Conservation (phyloP, 2,888 invertebrate genomes). For the Vandiemenella viatica region DNA sequence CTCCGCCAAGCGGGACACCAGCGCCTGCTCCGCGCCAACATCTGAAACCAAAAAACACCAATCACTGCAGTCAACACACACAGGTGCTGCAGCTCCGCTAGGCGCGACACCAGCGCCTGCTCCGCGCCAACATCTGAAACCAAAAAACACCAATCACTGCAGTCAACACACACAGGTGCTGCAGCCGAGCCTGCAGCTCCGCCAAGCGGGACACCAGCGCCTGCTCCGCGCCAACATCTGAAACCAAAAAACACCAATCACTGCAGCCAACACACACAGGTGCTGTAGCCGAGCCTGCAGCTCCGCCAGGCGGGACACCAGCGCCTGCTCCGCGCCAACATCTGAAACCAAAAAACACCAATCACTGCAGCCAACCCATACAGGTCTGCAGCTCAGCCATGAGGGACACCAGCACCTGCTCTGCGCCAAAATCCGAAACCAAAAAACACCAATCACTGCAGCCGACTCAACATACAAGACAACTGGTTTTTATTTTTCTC, state of each 20-base stretch:
- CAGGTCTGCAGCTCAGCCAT: conserved; percentile 36
- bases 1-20: conserved; percentile 57
- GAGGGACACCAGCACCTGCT: too few species aligned
- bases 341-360: conserved; percentile 27
- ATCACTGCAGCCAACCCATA: conserved; percentile 39
- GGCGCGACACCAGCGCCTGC: conserved; percentile 46
- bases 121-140: conserved; percentile 44
- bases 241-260: neutral
- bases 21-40: conserved; percentile 44
- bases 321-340: conserved; percentile 44
- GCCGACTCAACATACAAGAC: too few species aligned
- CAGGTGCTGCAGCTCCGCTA: conserved; percentile 59
- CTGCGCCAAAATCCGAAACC: too few species aligned
- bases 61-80: conserved; percentile 39
- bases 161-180: conserved; percentile 64
- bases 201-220: conserved; percentile 52
- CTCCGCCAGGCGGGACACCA: conserved; percentile 57
- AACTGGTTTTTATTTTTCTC: too few species aligned
- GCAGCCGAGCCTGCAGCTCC: conserved; percentile 60
- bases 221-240: conserved; percentile 48
- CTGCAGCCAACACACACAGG: conserved; percentile 50
- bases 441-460: too few species aligned
- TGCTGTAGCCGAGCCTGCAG: conserved; percentile 63
- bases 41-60: conserved; percentile 27
- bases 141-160: conserved; percentile 23